A percentile compares a stretch with the other conserved stretches of the same genome.
These are phyloP conservation scores for Cottus gobio DNA, from an alignment of 2,113 vertebrate species.

Conservation along the genomic window DNA sequence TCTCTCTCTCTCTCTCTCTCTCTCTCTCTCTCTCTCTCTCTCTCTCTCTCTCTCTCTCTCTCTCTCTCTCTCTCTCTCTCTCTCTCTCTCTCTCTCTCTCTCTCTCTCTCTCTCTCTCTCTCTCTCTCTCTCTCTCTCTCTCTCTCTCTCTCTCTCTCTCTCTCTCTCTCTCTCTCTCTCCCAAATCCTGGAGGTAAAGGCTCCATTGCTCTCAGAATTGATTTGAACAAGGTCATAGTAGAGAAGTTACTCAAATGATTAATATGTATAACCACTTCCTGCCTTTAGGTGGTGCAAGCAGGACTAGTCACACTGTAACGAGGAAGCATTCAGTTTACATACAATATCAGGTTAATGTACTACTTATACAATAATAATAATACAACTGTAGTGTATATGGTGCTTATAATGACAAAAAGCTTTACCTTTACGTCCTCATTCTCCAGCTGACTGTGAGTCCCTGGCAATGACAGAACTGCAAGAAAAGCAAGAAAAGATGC, in stretches of 20 bases:
- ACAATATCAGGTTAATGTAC: neutral
- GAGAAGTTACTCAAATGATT: constrained; percentile 17
- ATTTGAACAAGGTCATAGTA: too few relatives aligned
- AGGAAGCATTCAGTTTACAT: neutral
- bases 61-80: too few relatives aligned
- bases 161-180: neutral
- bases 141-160: neutral
- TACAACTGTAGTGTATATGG: neutral
- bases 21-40: neutral
- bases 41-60: too few relatives aligned
- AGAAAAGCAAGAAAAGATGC: constrained; percentile 1
- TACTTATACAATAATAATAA: neutral
- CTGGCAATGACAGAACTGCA: constrained; percentile 80
- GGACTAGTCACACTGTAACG: neutral
- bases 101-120: neutral
- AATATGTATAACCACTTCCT: constrained; percentile 19
- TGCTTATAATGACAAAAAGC: neutral
- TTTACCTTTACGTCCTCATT: constrained; percentile 81
- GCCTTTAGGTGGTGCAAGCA: neutral
- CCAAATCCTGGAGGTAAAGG: constrained; percentile 31
- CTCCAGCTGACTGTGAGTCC: constrained; percentile 76
- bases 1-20: too few relatives aligned
- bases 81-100: too few relatives aligned
- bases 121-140: neutral
- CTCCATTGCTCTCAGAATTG: too few relatives aligned